Percentiles rank a stretch among this genome's conserved stretches.
These are phyloP conservation scores for Rhogogaster chlorosoma DNA, from an alignment of 2,888 invertebrate genomes.

Conservation along the genomic window DNA sequence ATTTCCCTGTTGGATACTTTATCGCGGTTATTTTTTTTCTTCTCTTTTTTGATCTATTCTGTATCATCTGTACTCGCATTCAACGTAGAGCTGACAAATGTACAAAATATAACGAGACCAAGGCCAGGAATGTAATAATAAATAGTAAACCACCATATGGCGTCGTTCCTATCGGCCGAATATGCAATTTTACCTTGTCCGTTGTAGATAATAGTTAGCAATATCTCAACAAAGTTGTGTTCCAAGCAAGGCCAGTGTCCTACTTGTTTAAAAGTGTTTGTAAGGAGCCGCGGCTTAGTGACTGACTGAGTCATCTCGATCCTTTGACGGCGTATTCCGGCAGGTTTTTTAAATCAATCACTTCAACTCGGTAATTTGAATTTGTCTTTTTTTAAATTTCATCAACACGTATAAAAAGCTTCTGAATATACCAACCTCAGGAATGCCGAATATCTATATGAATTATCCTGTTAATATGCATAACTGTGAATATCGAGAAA, in stretches of 20 bases:
- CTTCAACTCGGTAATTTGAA: background rate
- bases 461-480: background rate
- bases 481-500: background rate
- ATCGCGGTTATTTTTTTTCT: background rate
- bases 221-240: constrained; percentile 48
- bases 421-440: background rate
- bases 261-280: constrained; percentile 40
- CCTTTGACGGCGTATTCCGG: constrained; percentile 31
- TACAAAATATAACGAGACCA: constrained; percentile 43
- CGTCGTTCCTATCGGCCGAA: constrained; percentile 46
- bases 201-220: constrained; percentile 48
- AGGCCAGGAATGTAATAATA: constrained; percentile 41
- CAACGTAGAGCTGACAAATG: background rate
- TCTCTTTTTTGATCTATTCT: background rate
- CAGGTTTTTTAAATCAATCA: constrained; percentile 37
- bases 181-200: constrained; percentile 50
- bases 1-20: background rate
- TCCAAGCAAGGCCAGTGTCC: constrained; percentile 46
- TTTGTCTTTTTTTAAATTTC: background rate
- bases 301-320: constrained; percentile 45
- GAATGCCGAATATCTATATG: background rate
- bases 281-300: constrained; percentile 31
- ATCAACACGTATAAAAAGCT: background rate
- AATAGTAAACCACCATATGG: constrained; percentile 36
- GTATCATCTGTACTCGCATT: background rate